A percentile compares a stretch with the other conserved stretches of the same genome.
These are phyloP conservation scores for Pyrrhia umbra DNA, from an alignment of 2,888 invertebrate species.

Conservation along the genomic window DNA sequence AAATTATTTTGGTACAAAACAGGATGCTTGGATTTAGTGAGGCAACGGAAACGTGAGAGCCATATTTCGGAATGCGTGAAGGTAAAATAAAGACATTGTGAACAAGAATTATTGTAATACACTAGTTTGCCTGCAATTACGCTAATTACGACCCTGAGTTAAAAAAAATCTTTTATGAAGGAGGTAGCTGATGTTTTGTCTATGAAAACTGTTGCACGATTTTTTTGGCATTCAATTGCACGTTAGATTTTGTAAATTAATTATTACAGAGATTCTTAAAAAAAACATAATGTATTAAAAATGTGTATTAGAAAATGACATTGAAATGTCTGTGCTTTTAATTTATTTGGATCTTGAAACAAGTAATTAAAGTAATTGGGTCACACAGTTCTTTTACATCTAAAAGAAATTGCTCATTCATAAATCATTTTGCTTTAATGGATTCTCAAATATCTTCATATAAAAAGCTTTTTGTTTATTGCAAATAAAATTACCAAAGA, in stretches of 20 bases:
- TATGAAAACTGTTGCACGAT: conserved; percentile 13
- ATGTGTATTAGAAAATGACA: conserved; percentile 14
- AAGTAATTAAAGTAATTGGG: conserved; percentile 32
- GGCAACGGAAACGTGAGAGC: conserved; percentile 51
- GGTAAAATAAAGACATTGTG: conserved; percentile 43
- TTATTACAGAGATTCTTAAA: too few species aligned
- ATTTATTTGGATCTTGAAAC: conserved; percentile 29
- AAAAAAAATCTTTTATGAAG: conserved; percentile 14
- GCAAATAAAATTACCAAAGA: not conserved
- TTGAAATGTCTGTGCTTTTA: conserved; percentile 32
- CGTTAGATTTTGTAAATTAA: too few species aligned
- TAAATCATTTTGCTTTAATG: conserved; percentile 26
- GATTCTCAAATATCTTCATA: not conserved
- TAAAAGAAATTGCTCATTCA: conserved; percentile 19
- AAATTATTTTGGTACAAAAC: conserved; percentile 53
- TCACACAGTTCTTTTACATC: conserved; percentile 13
- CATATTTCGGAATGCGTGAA: conserved; percentile 49
- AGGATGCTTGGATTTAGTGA: conserved; percentile 59
- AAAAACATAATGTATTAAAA: too few species aligned
- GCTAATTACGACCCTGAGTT: conserved; percentile 46
- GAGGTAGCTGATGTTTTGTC: conserved; percentile 18
- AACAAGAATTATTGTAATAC: conserved; percentile 26
- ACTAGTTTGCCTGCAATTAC: conserved; percentile 41
- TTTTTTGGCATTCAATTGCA: too few species aligned
- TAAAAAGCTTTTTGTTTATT: conserved; percentile 5